Evolutionary conservation across 1,140 invertebrate species (phyloP).

Genomic region (Neotoxoptera formosana): DNA sequence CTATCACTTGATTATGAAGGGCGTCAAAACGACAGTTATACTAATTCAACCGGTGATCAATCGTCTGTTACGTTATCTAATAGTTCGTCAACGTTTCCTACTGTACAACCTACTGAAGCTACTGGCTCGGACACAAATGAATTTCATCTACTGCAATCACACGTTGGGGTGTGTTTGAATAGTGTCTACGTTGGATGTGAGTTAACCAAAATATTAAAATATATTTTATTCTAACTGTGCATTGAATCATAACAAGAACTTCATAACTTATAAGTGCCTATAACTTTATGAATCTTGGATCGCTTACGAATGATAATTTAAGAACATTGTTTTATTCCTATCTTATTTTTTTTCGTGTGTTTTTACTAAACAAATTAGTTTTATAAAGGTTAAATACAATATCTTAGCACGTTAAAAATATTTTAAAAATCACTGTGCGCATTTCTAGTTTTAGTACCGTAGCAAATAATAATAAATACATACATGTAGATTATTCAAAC

Average conservation of each 20-base stretch:
- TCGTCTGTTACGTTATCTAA: background rate
- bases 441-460: too few relatives aligned
- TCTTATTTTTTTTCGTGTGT: background rate
- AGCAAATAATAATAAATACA: too few relatives aligned
- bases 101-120: background rate
- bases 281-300: too few relatives aligned
- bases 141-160: background rate
- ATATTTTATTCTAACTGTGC: background rate
- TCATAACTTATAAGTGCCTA: too few relatives aligned
- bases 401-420: too few relatives aligned
- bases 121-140: background rate
- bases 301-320: background rate
- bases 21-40: background rate
- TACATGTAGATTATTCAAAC: background rate
- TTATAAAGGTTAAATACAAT: background rate
- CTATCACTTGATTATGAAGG: background rate
- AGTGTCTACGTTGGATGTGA: constrained; percentile 68
- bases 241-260: background rate
- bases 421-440: too few relatives aligned
- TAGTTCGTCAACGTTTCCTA: background rate
- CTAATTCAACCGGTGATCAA: background rate
- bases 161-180: constrained; percentile 65
- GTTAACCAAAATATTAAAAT: constrained; percentile 58
- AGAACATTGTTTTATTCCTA: background rate
- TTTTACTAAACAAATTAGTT: background rate